Base-by-base conservation (phyloP, 2,888 invertebrate genomes). In the Mesoligia furuncula region DNA sequence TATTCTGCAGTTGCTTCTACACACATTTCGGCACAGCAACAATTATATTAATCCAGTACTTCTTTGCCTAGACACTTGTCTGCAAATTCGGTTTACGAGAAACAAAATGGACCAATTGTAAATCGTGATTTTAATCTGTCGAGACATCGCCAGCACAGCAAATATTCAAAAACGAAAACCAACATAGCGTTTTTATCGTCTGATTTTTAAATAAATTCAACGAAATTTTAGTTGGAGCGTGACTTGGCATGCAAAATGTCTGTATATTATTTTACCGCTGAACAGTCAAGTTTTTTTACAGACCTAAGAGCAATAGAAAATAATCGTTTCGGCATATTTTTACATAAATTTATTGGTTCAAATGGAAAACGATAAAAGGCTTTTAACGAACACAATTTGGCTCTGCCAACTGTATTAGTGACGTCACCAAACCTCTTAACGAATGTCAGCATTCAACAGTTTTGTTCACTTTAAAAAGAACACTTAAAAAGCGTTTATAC, bases 171-270 rank as follows among this genome's bases (percentile, higher is more conserved):
- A 67, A 70, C 79, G 65, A 83, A 85, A 77, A 80, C 77, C 77
- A 81, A 85, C 85, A 86, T 72, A 84, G 84, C 81, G 80, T 83
- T 86, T 87, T 85, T 82, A 87, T 85, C 78, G 78, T 82, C 84
- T 75, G 88, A 84, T 88, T 87, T 89, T 88, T 83, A 80, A 88
- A 87, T 85, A 86, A 87, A 88, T 88, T 89, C 84, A 81, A 86
- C 87, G 80, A 84, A 87, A 80, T 85, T 88, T 88, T 88, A 77
- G 86, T 85, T 78, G 75, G 69, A 78, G 78, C 89, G 89, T 88
- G 89, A 88, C 89, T 88, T 88, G 87, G 89, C 86, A 85, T 88
- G 79, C 80, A 79, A 78, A 85, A 73, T 72, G 70, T 81, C 73
- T 85, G 75, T 85, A 76, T 82, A 82, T 76, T 86, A 87, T 77